These are phyloP conservation scores for Calliopsis andreniformis DNA, from an alignment of 1,140 invertebrate genomes.

Conservation along the genomic window DNA sequence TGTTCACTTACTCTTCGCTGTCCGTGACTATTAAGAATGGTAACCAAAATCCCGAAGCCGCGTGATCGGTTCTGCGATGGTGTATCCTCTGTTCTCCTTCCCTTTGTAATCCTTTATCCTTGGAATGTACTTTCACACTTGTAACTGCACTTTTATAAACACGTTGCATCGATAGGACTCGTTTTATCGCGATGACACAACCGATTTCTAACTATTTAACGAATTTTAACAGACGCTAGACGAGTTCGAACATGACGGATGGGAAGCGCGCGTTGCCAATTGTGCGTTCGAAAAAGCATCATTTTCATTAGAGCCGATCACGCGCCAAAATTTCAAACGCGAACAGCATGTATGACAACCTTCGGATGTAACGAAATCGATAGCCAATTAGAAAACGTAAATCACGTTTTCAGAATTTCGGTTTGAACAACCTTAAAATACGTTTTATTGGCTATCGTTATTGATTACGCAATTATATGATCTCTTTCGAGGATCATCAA, in stretches of 20 bases:
- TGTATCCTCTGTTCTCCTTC: neutral
- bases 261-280: neutral
- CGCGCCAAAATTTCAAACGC: neutral
- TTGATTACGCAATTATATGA: neutral
- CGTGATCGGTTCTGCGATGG: neutral
- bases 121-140: neutral
- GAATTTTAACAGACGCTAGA: neutral
- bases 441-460: constrained; percentile 32
- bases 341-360: constrained; percentile 34
- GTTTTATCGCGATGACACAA: neutral
- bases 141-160: neutral
- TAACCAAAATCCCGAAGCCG: neutral
- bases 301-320: neutral
- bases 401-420: neutral
- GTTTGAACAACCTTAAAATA: too few species aligned
- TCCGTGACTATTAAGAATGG: neutral
- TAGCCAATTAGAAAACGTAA: constrained; percentile 24
- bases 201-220: neutral
- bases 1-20: constrained; percentile 17
- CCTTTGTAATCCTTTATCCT: neutral
- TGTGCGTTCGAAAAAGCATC: neutral
- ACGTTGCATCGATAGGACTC: neutral
- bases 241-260: neutral
- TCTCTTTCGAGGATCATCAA: constrained; percentile 4
- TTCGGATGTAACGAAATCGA: constrained; percentile 21